Base-by-base conservation (phyloP, 2,888 invertebrate species). In the Mactromeris polynyma region DNA sequence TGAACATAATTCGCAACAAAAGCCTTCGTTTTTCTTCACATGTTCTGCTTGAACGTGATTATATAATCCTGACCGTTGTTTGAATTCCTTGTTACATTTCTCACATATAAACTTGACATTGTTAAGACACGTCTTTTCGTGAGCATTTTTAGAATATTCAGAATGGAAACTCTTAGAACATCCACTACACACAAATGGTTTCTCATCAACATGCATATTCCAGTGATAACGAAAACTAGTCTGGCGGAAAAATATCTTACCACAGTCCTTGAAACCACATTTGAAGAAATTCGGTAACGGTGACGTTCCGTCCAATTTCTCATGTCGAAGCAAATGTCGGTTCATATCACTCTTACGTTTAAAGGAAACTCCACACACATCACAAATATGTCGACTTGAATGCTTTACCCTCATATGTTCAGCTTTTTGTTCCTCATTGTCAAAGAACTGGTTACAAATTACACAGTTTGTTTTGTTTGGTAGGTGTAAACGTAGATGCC, bases 301-400 rank as follows among this genome's bases (percentile, higher is more conserved):
- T 0, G 42, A 21, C 17, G 36, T 73, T 17, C 46, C 40, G 19
- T 69, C 82, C 36, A 26, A 11, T 33, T 31, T 64, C 19, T 46
- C 51, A 46, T 83, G 83, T 42, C 40, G 40, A 46, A 83, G n/a
- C 31, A 73, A 19, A 73, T 83, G 83, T 4, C 42, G 11, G 26
- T 83, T 83, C 46, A 83, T 33, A 83, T 83, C 83, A 46, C 42
- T 46, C 14, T 69, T 83, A 26, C 83, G 69, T 73, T 73, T 83
- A n/a, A 73, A 83, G 26, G 42, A 26, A n/a, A 69, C 31, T 42
- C 69, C 83, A 73, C 73, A 83, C 0, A 46, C 69, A 31, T 83
- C 83, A 73, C 83, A 83, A 1, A 73, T 73, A 38, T 73, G 73
- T 26, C 69, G 69, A 40, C 33, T 42, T 3, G 82, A 6, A 26